Base-by-base conservation (phyloP, 2,113 vertebrate genomes). In the Tychaedon coryphoeus region DNA sequence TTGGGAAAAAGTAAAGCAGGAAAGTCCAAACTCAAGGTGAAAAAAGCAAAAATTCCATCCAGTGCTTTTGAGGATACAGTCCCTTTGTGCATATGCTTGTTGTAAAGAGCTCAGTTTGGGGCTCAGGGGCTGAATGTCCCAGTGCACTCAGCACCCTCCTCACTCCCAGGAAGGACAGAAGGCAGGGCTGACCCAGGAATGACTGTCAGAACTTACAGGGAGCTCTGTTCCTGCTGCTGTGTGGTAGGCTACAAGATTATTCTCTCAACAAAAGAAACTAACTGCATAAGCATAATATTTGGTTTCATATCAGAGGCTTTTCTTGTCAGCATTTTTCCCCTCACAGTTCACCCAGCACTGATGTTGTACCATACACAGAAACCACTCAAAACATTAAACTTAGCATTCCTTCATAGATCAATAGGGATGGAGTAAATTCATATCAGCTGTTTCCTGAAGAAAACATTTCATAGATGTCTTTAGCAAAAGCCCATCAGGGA, bases 41-140 rank as follows among this genome's bases (percentile, higher is more conserved):
- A 69, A 56, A 40, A 28, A 34, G 19, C 3, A 70, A 29, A 65
- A 48, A 19, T 5, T n/a, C 16, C 13, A 40, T 23, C 19, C 24
- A 53, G 16, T 29, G 25, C 12, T 74, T 77, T 2, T 12, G 45
- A 53, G 67, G 18, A 31, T 22, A 12, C 7, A 48, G 22, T 34
- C 56, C 14, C 5, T 33, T 11, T 2, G 4, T 31, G 17, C 25
- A 33, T 5, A 5, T 5, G 9, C 1, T 5, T 25, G 10, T 3
- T 61, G 26, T 8, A n/a, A 47, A 43, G 78, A 62, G 80, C 45
- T 5, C 26, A 36, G 7, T 48, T 40, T 5, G 47, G 17, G 15
- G n/a, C 45, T 72, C 9, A 4, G 45, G 75, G 31, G 31, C 10
- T 14, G 56, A 42, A 40, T 3, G 6, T 18, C 19, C n/a, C 10